Percentiles rank a stretch among this genome's conserved stretches.
Conservation (phyloP, 2,113 vertebrate species). For the Chaetodon auriga region DNA sequence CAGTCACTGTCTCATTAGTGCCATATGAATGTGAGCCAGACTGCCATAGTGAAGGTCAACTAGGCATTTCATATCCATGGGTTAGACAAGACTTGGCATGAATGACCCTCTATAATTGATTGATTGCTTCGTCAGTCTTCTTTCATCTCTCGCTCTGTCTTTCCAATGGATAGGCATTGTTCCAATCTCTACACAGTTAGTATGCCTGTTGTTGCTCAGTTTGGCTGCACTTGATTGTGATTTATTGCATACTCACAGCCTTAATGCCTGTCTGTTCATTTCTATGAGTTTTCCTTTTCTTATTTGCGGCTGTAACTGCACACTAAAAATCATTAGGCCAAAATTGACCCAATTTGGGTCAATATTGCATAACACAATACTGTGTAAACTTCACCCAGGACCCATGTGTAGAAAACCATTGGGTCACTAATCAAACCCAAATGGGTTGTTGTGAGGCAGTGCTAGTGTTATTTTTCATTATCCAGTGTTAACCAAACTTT, state of each 20-base stretch:
- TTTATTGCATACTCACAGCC: neutral
- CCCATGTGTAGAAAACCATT: neutral
- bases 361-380: neutral
- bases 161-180: conserved; percentile 5
- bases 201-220: neutral
- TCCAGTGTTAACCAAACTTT: neutral
- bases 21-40: conserved; percentile 18
- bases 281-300: neutral
- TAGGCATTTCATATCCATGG: conserved; percentile 31
- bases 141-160: conserved; percentile 11
- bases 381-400: neutral
- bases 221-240: conserved; percentile 8
- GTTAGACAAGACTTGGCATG: conserved; percentile 31
- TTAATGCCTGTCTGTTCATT: neutral
- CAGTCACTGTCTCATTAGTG: conserved; percentile 45
- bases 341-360: neutral
- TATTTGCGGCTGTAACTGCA: neutral
- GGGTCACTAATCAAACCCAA: neutral
- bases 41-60: conserved; percentile 56
- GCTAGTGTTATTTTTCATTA: neutral
- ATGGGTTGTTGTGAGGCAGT: neutral
- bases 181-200: conserved; percentile 1
- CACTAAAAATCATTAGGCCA: neutral
- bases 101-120: conserved; percentile 43
- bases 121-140: conserved; percentile 32